These are phyloP conservation scores for Brachyhypopomus occidentalis DNA, from an alignment of 2,113 vertebrate species.

Conservation along the genomic window DNA sequence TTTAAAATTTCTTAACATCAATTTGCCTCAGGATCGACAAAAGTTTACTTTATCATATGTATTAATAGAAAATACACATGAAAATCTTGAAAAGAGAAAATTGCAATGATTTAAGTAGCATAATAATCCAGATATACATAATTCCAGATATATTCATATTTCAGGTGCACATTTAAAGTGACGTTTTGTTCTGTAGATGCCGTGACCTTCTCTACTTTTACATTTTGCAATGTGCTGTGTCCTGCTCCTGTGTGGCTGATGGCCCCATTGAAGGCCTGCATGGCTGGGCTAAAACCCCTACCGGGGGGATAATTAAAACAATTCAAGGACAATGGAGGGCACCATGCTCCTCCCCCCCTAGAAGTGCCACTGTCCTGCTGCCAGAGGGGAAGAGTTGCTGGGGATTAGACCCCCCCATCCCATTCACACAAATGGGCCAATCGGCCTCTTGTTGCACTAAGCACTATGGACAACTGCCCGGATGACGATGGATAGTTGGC, in stretches of 20 bases:
- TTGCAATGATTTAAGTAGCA: neutral
- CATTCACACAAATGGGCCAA: conserved; percentile 58
- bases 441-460: conserved; percentile 52
- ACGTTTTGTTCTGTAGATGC: neutral
- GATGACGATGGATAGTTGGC: conserved; percentile 6
- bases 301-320: conserved; percentile 91
- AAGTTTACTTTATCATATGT: no score
- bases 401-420: conserved; percentile 64
- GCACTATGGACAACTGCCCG: conserved; percentile 24
- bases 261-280: conserved; percentile 52
- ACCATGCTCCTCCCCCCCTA: conserved; percentile 79
- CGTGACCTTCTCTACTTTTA: conserved; percentile 8
- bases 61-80: no score
- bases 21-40: no score
- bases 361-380: conserved; percentile 80
- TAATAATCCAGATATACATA: neutral
- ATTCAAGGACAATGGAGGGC: conserved; percentile 87
- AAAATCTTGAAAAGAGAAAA: neutral
- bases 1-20: neutral
- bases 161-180: neutral
- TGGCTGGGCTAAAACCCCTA: conserved; percentile 66
- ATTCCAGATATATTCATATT: neutral
- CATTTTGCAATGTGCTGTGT: conserved; percentile 41
- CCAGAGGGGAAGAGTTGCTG: conserved; percentile 74
- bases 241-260: conserved; percentile 58